Conservation (phyloP, 2,797 vertebrate species). For the Otolemur crassicaudatus region DNA sequence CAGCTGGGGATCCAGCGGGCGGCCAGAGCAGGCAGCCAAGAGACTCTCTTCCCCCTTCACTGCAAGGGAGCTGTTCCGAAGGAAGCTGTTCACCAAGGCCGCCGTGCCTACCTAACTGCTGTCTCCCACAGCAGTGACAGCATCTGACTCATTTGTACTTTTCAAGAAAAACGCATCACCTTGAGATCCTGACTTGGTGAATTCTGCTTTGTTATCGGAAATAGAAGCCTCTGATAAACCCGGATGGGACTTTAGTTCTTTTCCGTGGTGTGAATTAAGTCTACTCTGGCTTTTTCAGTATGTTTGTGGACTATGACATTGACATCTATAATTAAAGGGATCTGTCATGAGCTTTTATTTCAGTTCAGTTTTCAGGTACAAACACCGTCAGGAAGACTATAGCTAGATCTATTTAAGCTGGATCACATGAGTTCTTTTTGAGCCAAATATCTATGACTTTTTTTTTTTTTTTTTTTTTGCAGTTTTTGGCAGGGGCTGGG, state of each 20-base stretch:
- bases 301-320: not conserved
- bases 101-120: not conserved
- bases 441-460: no score
- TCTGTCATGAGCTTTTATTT: conserved; percentile 2
- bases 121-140: not conserved
- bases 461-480: no score
- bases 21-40: not conserved
- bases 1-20: not conserved
- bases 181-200: not conserved
- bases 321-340: conserved; percentile 11
- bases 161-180: conserved; percentile 29
- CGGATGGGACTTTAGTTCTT: conserved; percentile 39
- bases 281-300: not conserved
- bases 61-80: not conserved
- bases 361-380: not conserved
- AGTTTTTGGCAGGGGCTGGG: no score
- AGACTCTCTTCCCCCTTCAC: not conserved
- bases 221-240: not conserved
- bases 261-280: rapidly evolving
- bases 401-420: not conserved
- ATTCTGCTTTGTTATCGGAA: not conserved
- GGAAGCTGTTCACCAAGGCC: not conserved
- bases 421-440: not conserved
- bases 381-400: not conserved
- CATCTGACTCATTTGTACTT: not conserved